Conservation (phyloP, 2,113 vertebrate genomes). For the Porphyrio hochstetteri region DNA sequence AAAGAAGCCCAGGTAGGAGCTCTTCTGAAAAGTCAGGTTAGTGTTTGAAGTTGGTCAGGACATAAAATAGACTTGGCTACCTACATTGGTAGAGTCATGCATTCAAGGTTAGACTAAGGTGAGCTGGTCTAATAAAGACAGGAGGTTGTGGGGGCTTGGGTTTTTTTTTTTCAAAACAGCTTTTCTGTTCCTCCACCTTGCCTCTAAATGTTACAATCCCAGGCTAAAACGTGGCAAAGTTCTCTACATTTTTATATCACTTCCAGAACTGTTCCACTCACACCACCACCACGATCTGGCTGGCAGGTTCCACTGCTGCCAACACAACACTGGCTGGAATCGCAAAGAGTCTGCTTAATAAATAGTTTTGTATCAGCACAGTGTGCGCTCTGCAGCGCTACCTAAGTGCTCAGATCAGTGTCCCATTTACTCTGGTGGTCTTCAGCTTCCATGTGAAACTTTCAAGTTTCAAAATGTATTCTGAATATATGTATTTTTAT, state of each 20-base stretch:
- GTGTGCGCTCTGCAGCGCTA: not conserved
- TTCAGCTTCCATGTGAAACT: not conserved
- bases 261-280: not conserved
- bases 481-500: not conserved
- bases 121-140: not conserved
- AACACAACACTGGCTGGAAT: not conserved
- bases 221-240: not conserved
- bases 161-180: not conserved
- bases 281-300: not conserved
- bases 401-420: not conserved
- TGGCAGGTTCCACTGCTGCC: not conserved
- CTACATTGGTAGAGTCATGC: accelerated
- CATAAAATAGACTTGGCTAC: not conserved
- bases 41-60: not conserved
- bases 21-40: not conserved
- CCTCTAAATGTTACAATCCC: not conserved
- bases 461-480: not conserved
- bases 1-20: not conserved
- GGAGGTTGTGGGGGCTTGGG: not conserved
- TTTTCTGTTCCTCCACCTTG: not conserved
- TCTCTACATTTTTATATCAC: not conserved
- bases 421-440: not conserved
- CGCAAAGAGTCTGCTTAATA: not conserved
- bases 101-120: not conserved
- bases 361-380: not conserved